Base-by-base conservation (phyloP, 2,113 vertebrate species). In the Gambusia affinis region DNA sequence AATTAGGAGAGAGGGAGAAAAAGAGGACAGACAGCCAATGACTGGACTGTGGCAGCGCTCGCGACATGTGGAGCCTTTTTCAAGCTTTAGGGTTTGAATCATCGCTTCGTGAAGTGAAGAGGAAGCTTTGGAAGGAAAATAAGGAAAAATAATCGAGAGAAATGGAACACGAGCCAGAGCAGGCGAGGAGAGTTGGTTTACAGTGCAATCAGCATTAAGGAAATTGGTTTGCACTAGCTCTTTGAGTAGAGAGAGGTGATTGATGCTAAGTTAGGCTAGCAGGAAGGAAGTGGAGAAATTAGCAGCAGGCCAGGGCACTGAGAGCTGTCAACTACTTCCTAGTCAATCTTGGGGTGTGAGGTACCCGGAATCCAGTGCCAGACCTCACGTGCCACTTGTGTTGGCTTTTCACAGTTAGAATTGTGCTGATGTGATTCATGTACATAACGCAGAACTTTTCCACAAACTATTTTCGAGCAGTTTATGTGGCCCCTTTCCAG, bases 251-350 rank as follows among this genome's bases (percentile, higher is more conserved):
- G 88, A 76, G 86, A 84, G 79, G 88, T 91, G 87, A 93, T 91
- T 93, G 92, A 94, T 94, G 93, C 92, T 92, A 93, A 92, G 89
- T 89, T 90, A 87, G 83, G 89, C 81, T 89, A 91, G 91, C 87
- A 92, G 93, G 93, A 94, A 94, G 93, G 94, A 93, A 93, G 87
- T 86, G 74, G 82, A 88, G 88, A 92, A 92, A 90, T 94, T 91
- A 91, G 88, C 76, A 0, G 85, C 80, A 74, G 78, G 88, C 85
- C 90, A 85, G 90, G 88, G 85, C 90, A 92, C 85, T 71, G 84
- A 81, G 81, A 93, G 87, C 92, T 93, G 93, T 94, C 93, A 93
- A 94, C 87, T 94, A 94, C 93, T 94, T 95, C 94, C 92, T 92
- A 91, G 81, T 92, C 78, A 82, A 79, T 88, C 81, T 79, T n/a